phyloP scores from a whole-genome alignment of 2,888 invertebrate species.

The Sycophila texana region DNA sequence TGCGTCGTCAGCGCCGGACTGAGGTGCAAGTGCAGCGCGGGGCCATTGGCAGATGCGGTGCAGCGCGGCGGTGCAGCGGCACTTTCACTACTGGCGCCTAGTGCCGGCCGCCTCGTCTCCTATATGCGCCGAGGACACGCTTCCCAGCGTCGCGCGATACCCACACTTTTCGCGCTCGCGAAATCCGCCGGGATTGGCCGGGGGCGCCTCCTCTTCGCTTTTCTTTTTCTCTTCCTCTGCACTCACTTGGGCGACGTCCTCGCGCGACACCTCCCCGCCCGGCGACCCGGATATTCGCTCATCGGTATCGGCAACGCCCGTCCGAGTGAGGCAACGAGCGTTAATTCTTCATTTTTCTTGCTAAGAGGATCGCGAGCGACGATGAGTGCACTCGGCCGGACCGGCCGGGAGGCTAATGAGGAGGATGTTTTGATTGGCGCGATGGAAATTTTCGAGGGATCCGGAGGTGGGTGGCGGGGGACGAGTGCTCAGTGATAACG shows the following conservation, averaged over 20 bases:
- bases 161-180: neutral
- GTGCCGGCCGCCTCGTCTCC: neutral
- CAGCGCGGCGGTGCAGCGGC: conserved; percentile 42
- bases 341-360: no score
- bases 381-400: no score
- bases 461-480: no score
- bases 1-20: neutral
- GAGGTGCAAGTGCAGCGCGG: conserved; percentile 56
- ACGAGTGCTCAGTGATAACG: no score
- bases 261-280: neutral
- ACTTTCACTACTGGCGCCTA: conserved; percentile 58
- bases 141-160: conserved; percentile 16
- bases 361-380: no score
- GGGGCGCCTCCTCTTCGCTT: neutral
- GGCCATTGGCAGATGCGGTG: conserved; percentile 67
- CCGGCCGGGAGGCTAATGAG: no score
- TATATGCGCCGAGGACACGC: neutral
- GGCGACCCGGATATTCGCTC: conserved; percentile 3
- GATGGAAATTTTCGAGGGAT: no score
- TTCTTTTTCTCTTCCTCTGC: neutral
- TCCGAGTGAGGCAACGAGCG: neutral
- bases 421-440: no score
- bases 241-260: neutral
- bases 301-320: neutral
- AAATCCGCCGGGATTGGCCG: neutral